Percentiles rank a stretch among this genome's conserved stretches.
Conservation (phyloP, 2,797 vertebrate genomes). For the Mormyrops attenuatus region DNA sequence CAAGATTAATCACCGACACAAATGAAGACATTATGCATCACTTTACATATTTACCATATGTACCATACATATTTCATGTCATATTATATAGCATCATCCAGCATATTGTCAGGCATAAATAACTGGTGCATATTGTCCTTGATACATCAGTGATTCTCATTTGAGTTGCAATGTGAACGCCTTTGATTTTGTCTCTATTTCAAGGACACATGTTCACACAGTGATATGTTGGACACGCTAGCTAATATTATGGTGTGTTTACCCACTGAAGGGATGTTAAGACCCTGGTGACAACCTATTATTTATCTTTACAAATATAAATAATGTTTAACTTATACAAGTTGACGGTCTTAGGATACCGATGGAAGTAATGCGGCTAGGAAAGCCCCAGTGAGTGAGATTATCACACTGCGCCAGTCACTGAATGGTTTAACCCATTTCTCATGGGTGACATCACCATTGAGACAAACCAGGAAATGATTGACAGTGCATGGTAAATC, state of each 20-base stretch:
- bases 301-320: not conserved
- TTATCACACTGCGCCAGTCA: not conserved
- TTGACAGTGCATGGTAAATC: not conserved
- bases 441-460: not conserved
- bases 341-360: not conserved
- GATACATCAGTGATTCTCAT: not conserved
- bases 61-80: not conserved
- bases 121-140: not conserved
- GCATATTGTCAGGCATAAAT: not conserved
- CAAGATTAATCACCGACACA: slow-evolving; percentile 1
- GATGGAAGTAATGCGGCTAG: not conserved
- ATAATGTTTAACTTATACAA: not conserved
- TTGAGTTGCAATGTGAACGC: not conserved
- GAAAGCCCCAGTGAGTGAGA: not conserved
- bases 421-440: not conserved
- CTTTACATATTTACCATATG: not conserved
- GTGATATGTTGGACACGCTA: not conserved
- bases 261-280: not conserved
- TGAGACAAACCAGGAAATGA: not conserved
- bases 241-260: not conserved
- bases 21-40: not conserved
- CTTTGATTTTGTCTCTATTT: not conserved
- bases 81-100: not conserved
- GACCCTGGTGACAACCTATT: not conserved
- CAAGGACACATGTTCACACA: not conserved